Evolutionary conservation across 2,113 vertebrate genomes (phyloP).

Genomic region (Bubo scandiacus): DNA sequence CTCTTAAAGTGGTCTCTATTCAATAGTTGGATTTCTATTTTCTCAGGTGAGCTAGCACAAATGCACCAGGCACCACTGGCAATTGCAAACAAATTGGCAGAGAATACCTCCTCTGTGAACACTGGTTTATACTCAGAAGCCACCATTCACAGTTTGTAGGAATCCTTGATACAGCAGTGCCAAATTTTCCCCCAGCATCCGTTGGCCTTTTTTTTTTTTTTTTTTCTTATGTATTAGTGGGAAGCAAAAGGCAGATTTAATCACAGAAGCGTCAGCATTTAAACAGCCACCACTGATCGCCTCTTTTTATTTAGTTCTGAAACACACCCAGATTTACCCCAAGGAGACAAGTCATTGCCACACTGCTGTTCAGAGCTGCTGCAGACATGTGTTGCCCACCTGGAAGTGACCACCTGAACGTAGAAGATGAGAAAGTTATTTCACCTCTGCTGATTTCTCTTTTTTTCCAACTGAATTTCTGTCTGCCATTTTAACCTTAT

Average conservation of each 20-base stretch:
- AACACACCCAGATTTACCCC: not conserved
- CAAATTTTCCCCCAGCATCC: not conserved
- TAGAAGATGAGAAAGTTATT: not conserved
- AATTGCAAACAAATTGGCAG: not conserved
- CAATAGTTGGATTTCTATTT: not conserved
- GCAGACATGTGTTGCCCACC: fast-evolving
- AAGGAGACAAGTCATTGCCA: not conserved
- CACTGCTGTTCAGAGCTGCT: not conserved
- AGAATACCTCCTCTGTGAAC: not conserved
- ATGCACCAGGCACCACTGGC: not conserved
- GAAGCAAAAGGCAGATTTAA: not conserved
- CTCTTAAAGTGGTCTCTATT: not conserved
- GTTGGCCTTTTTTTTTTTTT: not conserved
- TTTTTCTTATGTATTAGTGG: not conserved
- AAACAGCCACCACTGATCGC: not conserved
- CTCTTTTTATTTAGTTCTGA: not conserved
- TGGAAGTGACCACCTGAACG: not conserved
- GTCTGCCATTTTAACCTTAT: not conserved
- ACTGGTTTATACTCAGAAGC: not conserved
- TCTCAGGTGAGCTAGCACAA: not conserved
- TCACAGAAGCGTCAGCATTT: not conserved
- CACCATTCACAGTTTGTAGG: not conserved
- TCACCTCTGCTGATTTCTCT: not conserved
- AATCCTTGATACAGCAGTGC: not conserved
- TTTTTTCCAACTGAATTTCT: not conserved